phyloP scores from a whole-genome alignment of 1,140 invertebrate genomes.

The Rhizoglyphus robini region DNA sequence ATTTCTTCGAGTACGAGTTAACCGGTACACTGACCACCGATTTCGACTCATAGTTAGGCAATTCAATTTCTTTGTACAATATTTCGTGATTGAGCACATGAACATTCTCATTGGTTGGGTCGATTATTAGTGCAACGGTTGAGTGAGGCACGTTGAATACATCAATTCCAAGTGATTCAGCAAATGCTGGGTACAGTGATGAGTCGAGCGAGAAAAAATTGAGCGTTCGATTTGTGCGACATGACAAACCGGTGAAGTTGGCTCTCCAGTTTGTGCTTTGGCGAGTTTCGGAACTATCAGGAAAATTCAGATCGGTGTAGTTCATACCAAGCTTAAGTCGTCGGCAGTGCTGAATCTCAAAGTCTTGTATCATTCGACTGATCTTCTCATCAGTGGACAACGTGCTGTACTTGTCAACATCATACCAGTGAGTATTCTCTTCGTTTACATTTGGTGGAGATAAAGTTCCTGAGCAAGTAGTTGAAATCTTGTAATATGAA shows the following conservation, averaged over 20 bases:
- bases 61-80: background rate
- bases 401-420: background rate
- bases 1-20: constrained; percentile 17
- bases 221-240: constrained; percentile 49
- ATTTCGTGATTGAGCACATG: constrained; percentile 19
- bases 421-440: background rate
- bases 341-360: constrained; percentile 24
- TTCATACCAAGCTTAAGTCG: constrained; percentile 24
- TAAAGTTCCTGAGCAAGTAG: constrained; percentile 14
- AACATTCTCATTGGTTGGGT: constrained; percentile 35
- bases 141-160: constrained; percentile 39
- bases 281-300: constrained; percentile 17
- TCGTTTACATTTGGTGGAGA: background rate
- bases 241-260: constrained; percentile 37
- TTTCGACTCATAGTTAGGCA: background rate
- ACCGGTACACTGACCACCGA: background rate
- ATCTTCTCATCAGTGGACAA: constrained; percentile 23
- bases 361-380: constrained; percentile 24
- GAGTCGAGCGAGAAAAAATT: constrained; percentile 56
- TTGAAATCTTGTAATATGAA: constrained; percentile 18
- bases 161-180: constrained; percentile 48
- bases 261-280: constrained; percentile 16
- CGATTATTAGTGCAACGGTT: constrained; percentile 53
- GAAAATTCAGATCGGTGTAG: constrained; percentile 27
- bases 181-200: constrained; percentile 50